These are phyloP conservation scores for Poecilia velifera DNA, from an alignment of 2,797 vertebrate species.

Conservation along the genomic window DNA sequence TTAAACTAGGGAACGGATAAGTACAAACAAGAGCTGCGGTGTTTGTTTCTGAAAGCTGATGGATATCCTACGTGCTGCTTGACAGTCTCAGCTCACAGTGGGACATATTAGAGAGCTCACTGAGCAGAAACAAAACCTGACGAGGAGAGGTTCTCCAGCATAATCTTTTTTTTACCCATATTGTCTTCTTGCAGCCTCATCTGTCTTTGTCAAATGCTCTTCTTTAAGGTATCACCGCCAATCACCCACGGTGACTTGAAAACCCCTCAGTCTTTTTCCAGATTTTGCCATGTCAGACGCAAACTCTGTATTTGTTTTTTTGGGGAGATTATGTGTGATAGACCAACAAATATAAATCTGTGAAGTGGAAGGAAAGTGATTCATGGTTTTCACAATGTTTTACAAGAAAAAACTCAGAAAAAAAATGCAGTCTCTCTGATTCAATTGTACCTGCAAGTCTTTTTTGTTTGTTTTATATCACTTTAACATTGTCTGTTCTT, in stretches of 20 bases:
- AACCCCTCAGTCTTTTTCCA: neutral
- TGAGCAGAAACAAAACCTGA: slow-evolving; percentile 46
- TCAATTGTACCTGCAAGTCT: neutral
- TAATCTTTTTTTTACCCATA: slow-evolving; percentile 23
- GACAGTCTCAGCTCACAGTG: slow-evolving; percentile 38
- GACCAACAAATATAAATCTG: neutral
- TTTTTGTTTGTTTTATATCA: neutral
- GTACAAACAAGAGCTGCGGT: slow-evolving; percentile 22
- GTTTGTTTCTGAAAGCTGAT: slow-evolving; percentile 26
- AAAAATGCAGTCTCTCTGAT: neutral
- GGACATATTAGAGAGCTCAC: slow-evolving; percentile 53
- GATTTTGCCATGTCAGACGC: neutral
- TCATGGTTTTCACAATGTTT: neutral
- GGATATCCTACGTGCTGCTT: slow-evolving; percentile 47
- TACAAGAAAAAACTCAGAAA: neutral
- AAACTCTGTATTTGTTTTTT: neutral
- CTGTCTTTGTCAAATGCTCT: slow-evolving; percentile 17
- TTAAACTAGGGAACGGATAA: slow-evolving; percentile 25
- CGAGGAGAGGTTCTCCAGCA: slow-evolving; percentile 54
- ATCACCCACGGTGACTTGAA: slow-evolving; percentile 25
- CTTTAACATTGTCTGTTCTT: neutral
- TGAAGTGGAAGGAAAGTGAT: neutral
- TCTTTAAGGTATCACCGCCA: slow-evolving; percentile 34
- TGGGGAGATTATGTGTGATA: neutral
- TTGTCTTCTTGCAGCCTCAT: slow-evolving; percentile 43